Percentiles rank a stretch among this genome's conserved stretches.
These are phyloP conservation scores for Hypanus sabinus DNA, from an alignment of 2,113 vertebrate genomes.

Conservation along the genomic window DNA sequence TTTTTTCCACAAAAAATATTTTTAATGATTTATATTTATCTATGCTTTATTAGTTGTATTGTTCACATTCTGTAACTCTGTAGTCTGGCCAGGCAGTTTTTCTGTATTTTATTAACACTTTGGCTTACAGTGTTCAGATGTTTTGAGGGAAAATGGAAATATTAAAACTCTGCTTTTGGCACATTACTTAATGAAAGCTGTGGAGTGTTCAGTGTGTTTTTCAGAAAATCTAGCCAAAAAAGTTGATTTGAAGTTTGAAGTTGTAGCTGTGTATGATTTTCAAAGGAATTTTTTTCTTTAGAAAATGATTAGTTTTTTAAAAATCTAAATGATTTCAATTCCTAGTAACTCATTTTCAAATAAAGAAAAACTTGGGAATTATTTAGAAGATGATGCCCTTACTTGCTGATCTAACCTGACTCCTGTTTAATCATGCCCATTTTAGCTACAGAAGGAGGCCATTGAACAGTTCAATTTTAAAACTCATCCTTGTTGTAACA, in stretches of 20 bases:
- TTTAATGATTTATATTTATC: background rate
- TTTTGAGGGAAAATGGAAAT: background rate
- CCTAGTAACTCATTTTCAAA: background rate
- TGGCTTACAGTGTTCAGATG: background rate
- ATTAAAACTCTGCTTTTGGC: background rate
- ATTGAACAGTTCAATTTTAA: too few species aligned
- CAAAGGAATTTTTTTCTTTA: background rate
- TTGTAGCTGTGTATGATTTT: background rate
- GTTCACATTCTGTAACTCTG: background rate
- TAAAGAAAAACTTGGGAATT: background rate
- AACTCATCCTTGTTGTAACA: too few species aligned
- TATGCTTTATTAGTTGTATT: background rate
- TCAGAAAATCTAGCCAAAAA: background rate
- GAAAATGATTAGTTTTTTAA: background rate
- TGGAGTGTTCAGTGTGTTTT: background rate
- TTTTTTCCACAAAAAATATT: background rate
- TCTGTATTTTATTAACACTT: background rate
- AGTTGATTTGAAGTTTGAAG: background rate
- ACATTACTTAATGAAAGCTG: background rate
- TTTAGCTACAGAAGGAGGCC: too few species aligned
- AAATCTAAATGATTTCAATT: background rate
- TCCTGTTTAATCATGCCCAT: too few species aligned
- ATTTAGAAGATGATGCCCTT: background rate
- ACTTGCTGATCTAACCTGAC: too few species aligned
- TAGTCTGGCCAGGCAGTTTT: background rate